Conservation (phyloP, 2,113 vertebrate genomes). For the Cathartes aura region DNA sequence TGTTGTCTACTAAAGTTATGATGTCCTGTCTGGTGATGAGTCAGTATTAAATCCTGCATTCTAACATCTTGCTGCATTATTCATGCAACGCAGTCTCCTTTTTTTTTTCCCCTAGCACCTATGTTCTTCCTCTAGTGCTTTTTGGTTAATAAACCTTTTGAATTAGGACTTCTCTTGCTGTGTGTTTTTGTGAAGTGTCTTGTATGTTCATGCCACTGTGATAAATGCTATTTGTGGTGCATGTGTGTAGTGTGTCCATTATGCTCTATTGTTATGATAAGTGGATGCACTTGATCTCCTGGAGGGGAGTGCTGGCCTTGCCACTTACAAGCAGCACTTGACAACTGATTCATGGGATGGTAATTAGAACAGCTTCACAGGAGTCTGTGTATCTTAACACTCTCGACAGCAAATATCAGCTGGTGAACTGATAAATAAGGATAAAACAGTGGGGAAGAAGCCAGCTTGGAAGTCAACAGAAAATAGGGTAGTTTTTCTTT, state of each 20-base stretch:
- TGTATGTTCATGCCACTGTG: background rate
- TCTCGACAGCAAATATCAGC: background rate
- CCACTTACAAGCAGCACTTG: background rate
- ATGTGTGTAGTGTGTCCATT: background rate
- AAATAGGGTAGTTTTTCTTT: background rate
- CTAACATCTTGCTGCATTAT: background rate
- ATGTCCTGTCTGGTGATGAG: background rate
- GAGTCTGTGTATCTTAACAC: background rate
- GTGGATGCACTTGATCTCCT: constrained; percentile 41
- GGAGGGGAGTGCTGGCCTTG: background rate
- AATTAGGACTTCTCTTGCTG: background rate
- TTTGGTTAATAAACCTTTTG: background rate
- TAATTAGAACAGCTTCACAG: background rate
- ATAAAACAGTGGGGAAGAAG: background rate
- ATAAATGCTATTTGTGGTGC: background rate
- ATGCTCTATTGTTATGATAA: background rate
- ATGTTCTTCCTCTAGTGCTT: background rate
- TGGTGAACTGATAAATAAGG: background rate
- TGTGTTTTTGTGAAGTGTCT: background rate
- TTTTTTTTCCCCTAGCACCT: accelerated
- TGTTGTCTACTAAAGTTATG: background rate
- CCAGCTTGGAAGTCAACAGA: background rate
- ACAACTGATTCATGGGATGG: background rate
- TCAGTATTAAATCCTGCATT: background rate
- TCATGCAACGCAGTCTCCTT: background rate